A percentile compares a stretch with the other conserved stretches of the same genome.
Conservation (phyloP, 2,888 invertebrate species). For the Synergus umbraculus region DNA sequence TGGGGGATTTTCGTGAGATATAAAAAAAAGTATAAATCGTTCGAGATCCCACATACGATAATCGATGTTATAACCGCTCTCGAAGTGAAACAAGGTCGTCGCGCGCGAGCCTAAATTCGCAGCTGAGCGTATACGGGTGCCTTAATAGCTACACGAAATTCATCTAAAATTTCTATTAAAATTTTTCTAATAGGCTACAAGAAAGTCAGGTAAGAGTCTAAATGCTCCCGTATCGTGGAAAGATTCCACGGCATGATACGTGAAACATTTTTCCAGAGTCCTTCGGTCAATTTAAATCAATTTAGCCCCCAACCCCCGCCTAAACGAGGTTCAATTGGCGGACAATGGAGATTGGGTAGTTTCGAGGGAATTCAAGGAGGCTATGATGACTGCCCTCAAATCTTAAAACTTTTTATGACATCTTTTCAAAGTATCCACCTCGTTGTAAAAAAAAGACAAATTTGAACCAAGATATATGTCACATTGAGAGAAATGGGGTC, state of each 20-base stretch:
- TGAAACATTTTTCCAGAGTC: slow-evolving; percentile 51
- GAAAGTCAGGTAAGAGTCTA: slow-evolving; percentile 70
- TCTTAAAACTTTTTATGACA: slow-evolving; percentile 35
- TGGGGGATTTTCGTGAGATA: slow-evolving; percentile 13
- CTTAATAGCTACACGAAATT: slow-evolving; percentile 65
- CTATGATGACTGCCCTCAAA: slow-evolving; percentile 21
- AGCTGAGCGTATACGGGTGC: slow-evolving; percentile 71
- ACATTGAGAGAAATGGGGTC: slow-evolving; percentile 25
- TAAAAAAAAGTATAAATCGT: slow-evolving; percentile 49
- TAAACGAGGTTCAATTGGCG: slow-evolving; percentile 74
- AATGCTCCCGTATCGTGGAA: slow-evolving; percentile 75
- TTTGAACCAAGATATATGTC: slow-evolving; percentile 28
- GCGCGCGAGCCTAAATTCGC: slow-evolving; percentile 64
- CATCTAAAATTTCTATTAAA: slow-evolving; percentile 60
- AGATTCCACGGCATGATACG: slow-evolving; percentile 59
- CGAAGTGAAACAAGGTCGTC: slow-evolving; percentile 46
- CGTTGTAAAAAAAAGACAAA: slow-evolving; percentile 32
- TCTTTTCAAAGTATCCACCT: slow-evolving; percentile 26
- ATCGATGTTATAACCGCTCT: slow-evolving; percentile 48
- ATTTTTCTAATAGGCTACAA: slow-evolving; percentile 54
- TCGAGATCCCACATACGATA: slow-evolving; percentile 52
- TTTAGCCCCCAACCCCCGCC: slow-evolving; percentile 71
- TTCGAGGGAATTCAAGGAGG: slow-evolving; percentile 43
- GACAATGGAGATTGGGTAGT: slow-evolving; percentile 68
- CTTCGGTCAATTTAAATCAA: slow-evolving; percentile 75